A percentile compares a stretch with the other conserved stretches of the same genome.
Conservation (phyloP, 2,888 invertebrate species). For the Cryptocephalus moraei region DNA sequence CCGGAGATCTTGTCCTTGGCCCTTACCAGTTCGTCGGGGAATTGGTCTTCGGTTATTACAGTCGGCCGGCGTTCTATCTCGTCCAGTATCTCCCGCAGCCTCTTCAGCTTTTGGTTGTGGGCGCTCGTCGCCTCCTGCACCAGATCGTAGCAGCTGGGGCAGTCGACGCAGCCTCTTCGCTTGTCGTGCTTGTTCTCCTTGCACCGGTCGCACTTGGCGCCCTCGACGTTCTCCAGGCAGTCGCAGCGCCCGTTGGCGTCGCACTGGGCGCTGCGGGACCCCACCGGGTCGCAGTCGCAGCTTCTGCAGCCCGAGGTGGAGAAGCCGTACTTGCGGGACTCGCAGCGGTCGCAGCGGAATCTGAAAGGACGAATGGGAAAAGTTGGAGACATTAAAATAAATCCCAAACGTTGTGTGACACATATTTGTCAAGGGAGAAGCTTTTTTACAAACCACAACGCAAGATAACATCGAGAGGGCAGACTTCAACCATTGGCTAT, state of each 20-base stretch:
- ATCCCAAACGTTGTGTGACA: too few relatives aligned
- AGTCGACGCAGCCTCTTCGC: conserved; percentile 79
- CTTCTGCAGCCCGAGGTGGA: conserved; percentile 67
- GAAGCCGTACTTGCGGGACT: conserved; percentile 73
- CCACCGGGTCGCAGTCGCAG: conserved; percentile 84
- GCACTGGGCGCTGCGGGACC: conserved; percentile 83
- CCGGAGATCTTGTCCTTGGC: conserved; percentile 68
- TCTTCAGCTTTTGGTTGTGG: conserved; percentile 62
- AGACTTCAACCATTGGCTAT: too few relatives aligned
- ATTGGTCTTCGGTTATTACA: conserved; percentile 82
- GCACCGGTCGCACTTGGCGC: conserved; percentile 87
- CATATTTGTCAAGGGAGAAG: too few relatives aligned
- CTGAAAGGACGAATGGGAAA: neutral
- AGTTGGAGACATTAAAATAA: too few relatives aligned
- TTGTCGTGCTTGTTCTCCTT: conserved; percentile 93
- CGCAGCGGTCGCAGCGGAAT: conserved; percentile 63
- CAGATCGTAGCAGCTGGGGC: conserved; percentile 91
- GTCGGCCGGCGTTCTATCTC: conserved; percentile 91
- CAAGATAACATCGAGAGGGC: too few relatives aligned
- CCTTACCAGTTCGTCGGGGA: conserved; percentile 69
- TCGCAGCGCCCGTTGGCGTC: conserved; percentile 80
- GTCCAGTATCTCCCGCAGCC: conserved; percentile 63
- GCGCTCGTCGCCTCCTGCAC: conserved; percentile 77
- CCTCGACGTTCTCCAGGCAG: conserved; percentile 83
- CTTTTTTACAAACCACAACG: too few relatives aligned